Evolutionary conservation across 2,797 vertebrate species (phyloP).

Genomic region (Tamandua tetradactyla): DNA sequence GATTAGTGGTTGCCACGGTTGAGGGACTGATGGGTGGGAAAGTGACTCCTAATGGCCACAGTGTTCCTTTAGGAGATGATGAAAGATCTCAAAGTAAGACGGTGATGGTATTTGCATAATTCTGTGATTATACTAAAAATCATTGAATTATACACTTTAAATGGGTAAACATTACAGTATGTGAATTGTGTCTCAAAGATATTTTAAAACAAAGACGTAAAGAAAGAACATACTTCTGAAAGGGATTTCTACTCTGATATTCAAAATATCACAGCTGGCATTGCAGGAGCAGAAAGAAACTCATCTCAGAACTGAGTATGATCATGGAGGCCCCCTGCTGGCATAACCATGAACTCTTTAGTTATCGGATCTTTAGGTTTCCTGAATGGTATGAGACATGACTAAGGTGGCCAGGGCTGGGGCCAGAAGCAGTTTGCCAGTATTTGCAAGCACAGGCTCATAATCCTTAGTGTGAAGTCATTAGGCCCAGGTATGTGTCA

Average conservation of each 20-base stretch:
- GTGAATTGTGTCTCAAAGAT: background rate
- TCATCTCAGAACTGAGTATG: background rate
- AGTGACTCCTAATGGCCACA: background rate
- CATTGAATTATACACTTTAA: background rate
- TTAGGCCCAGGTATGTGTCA: background rate
- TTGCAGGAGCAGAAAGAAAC: background rate
- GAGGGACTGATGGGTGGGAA: background rate
- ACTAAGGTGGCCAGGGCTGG: background rate
- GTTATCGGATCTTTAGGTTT: background rate
- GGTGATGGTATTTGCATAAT: background rate
- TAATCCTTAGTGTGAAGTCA: background rate
- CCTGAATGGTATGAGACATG: background rate
- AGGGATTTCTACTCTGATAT: background rate
- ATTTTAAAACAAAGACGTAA: background rate
- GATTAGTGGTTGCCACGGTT: background rate
- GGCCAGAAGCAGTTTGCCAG: background rate
- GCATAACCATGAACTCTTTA: background rate
- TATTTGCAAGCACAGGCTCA: background rate
- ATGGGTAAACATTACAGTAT: background rate
- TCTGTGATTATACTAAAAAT: background rate
- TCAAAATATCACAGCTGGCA: background rate
- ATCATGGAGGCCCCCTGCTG: background rate
- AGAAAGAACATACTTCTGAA: background rate
- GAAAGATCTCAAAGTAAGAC: background rate
- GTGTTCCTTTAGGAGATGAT: background rate